Evolutionary conservation across 2,113 vertebrate genomes (phyloP).

Genomic region (Etheostoma cragini): DNA sequence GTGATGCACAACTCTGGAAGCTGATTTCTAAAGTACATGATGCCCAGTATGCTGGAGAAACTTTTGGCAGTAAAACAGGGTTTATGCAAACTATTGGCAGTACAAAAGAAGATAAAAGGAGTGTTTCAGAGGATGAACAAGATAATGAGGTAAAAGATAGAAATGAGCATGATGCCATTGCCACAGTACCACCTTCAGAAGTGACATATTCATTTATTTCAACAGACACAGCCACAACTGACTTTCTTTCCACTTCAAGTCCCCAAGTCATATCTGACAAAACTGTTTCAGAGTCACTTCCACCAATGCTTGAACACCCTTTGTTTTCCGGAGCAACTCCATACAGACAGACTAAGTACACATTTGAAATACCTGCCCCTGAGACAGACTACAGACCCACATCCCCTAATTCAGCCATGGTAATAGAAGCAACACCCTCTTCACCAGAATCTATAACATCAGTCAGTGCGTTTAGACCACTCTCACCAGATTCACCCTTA

Average conservation of each 20-base stretch:
- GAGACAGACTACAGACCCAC: conserved; percentile 28
- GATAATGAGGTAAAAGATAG: not conserved
- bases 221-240: not conserved
- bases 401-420: conserved; percentile 26
- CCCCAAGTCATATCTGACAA: not conserved
- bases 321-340: not conserved
- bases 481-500: conserved; percentile 72
- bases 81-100: conserved; percentile 60
- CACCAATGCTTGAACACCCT: conserved; percentile 31
- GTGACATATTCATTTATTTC: not conserved
- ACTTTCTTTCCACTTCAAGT: not conserved
- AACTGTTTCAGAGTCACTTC: conserved; percentile 29
- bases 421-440: conserved; percentile 42
- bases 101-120: conserved; percentile 40
- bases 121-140: conserved; percentile 7
- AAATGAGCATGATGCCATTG: not conserved
- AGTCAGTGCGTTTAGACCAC: conserved; percentile 57
- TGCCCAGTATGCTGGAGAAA: conserved; percentile 76
- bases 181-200: conserved; percentile 1
- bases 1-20: conserved; percentile 61
- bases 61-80: conserved; percentile 65
- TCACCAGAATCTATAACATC: conserved; percentile 69
- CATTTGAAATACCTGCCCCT: conserved; percentile 20
- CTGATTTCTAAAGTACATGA: conserved; percentile 76
- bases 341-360: conserved; percentile 35